phyloP scores from a whole-genome alignment of 1,140 invertebrate species.

The Sarcophaga bullata region DNA sequence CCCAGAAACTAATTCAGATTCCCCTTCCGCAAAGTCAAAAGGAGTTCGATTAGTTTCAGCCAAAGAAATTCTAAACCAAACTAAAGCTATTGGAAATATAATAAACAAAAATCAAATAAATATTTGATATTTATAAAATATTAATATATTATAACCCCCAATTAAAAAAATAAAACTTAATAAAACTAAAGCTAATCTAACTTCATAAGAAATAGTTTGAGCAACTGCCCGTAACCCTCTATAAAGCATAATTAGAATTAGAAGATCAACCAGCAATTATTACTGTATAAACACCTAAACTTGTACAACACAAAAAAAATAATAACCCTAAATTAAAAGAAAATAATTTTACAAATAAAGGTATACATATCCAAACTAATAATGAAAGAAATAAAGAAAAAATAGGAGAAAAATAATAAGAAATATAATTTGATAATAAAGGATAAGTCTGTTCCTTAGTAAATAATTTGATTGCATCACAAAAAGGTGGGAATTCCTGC shows the following conservation, averaged over 20 bases:
- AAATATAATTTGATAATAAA: constrained; percentile 66
- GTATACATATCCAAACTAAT: constrained; percentile 66
- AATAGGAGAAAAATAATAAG: constrained; percentile 69
- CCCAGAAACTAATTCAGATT: too few relatives aligned
- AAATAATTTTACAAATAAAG: constrained; percentile 61
- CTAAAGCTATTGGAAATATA: constrained; percentile 67
- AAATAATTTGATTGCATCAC: constrained; percentile 74
- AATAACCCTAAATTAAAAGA: constrained; percentile 60
- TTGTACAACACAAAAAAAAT: constrained; percentile 48
- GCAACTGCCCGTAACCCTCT: constrained; percentile 67
- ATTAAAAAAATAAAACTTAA: too few relatives aligned
- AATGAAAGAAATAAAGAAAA: constrained; percentile 68
- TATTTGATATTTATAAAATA: constrained; percentile 57
- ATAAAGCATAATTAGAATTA: constrained; percentile 71
- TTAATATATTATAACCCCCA: too few relatives aligned
- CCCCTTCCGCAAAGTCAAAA: too few relatives aligned
- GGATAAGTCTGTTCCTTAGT: constrained; percentile 68
- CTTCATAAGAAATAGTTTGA: too few relatives aligned
- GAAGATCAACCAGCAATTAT: constrained; percentile 62
- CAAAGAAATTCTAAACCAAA: constrained; percentile 71
- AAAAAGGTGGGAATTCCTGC: constrained; percentile 69
- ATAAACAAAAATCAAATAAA: constrained; percentile 67
- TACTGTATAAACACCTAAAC: constrained; percentile 66
- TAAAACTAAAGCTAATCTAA: too few relatives aligned
- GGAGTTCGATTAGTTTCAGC: constrained; percentile 79